Conservation (phyloP, 2,797 vertebrate species). For the Rhincodon typus region DNA sequence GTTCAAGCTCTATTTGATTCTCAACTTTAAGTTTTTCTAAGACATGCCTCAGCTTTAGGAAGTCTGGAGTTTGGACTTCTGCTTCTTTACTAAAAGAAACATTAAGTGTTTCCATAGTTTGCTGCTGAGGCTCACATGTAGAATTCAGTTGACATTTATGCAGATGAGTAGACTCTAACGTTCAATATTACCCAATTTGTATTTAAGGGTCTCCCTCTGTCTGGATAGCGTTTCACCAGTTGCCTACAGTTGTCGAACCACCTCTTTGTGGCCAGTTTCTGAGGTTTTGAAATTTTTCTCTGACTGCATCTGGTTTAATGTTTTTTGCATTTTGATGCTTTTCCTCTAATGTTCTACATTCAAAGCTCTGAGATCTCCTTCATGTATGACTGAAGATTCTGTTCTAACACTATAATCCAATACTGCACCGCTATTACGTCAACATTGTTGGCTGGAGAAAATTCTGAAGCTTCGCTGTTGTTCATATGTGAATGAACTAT, state of each 20-base stretch:
- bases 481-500: too few relatives aligned
- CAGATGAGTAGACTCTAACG: constrained; percentile 63
- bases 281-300: too few relatives aligned
- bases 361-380: too few relatives aligned
- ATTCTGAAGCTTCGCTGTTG: too few relatives aligned
- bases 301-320: too few relatives aligned
- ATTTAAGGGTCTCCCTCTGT: constrained; percentile 75
- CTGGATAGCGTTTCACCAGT: constrained; percentile 65
- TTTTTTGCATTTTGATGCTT: too few relatives aligned
- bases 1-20: constrained; percentile 63
- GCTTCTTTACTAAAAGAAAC: constrained; percentile 71
- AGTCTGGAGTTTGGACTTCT: constrained; percentile 64
- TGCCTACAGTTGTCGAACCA: constrained; percentile 58
- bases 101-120: constrained; percentile 79
- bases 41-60: constrained; percentile 70
- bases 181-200: constrained; percentile 74
- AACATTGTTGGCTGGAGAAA: too few relatives aligned
- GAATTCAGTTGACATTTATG: constrained; percentile 81
- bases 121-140: constrained; percentile 71
- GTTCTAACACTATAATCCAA: too few relatives aligned
- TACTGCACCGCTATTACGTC: too few relatives aligned
- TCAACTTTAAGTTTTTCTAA: constrained; percentile 71
- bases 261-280: too few relatives aligned
- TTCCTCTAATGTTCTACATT: too few relatives aligned
- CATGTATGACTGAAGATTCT: too few relatives aligned